Evolutionary conservation across 2,797 vertebrate species (phyloP).

Genomic region (Hemibagrus guttatus): DNA sequence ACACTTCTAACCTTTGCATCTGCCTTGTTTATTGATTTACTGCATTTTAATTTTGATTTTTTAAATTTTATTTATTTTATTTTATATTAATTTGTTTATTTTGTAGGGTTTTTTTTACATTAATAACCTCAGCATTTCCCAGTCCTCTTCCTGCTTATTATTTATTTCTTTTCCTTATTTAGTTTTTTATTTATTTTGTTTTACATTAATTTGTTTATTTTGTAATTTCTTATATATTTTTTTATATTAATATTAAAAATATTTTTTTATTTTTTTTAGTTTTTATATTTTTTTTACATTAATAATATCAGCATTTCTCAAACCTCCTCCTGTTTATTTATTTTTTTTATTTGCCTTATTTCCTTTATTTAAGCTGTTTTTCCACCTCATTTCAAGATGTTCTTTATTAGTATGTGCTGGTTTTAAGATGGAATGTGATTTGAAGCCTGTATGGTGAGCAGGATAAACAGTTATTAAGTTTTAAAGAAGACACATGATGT

Average conservation of each 20-base stretch:
- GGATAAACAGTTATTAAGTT: conserved; percentile 20
- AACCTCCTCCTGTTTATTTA: background rate
- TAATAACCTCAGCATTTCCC: background rate
- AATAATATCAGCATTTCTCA: background rate
- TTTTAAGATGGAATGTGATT: background rate
- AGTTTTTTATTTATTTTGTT: background rate
- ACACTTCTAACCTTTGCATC: too few species aligned
- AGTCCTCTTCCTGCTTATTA: too few species aligned
- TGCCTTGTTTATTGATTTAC: too few species aligned
- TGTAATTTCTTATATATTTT: background rate
- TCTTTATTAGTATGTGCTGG: background rate
- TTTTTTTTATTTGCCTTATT: background rate
- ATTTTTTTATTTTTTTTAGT: background rate
- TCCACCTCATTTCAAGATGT: background rate
- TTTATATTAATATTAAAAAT: background rate
- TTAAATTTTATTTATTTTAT: background rate
- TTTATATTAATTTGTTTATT: background rate
- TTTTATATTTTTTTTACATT: background rate
- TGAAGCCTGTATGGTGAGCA: background rate
- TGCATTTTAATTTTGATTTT: background rate
- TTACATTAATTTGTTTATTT: background rate
- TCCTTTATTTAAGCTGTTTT: background rate
- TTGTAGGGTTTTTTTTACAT: background rate
- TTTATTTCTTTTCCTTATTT: background rate
- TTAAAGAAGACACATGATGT: conserved; percentile 5